A percentile compares a stretch with the other conserved stretches of the same genome.
Evolutionary conservation across 2,888 invertebrate species (phyloP).

Genomic region (Ormia ochracea): DNA sequence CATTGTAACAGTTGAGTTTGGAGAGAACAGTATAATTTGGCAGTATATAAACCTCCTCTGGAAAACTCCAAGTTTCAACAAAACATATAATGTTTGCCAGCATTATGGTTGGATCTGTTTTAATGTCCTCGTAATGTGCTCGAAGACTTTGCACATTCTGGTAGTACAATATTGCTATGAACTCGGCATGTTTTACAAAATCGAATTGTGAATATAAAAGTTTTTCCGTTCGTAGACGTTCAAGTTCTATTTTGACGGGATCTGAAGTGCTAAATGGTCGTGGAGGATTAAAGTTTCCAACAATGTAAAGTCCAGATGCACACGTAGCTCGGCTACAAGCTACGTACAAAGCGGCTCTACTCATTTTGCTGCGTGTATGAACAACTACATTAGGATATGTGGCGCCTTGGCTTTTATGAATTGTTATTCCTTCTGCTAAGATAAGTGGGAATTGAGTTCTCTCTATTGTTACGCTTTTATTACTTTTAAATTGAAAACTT

Average conservation of each 20-base stretch:
- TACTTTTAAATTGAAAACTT: constrained; percentile 13
- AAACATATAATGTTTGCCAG: constrained; percentile 23
- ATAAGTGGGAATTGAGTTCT: constrained; percentile 25
- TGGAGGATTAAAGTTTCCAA: background rate
- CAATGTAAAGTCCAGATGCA: background rate
- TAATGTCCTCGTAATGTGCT: constrained; percentile 23
- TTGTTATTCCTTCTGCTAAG: constrained; percentile 42
- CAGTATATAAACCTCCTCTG: background rate
- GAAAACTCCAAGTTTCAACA: constrained; percentile 26
- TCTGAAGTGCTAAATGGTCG: background rate
- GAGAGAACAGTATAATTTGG: background rate
- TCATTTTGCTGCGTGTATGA: constrained; percentile 9
- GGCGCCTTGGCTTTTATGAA: constrained; percentile 48
- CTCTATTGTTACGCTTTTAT: background rate
- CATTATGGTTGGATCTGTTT: background rate
- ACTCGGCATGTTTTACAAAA: background rate
- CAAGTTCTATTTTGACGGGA: background rate
- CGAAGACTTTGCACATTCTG: constrained; percentile 47
- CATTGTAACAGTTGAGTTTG: constrained; percentile 4
- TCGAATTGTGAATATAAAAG: background rate
- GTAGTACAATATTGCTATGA: background rate
- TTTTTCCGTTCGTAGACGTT: background rate
- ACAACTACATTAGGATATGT: constrained; percentile 36
- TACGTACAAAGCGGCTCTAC: constrained; percentile 32
- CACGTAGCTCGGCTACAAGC: constrained; percentile 45